Evolutionary conservation across 2,888 invertebrate genomes (phyloP), one percentile per base, ranked within the genome.

Genomic region (Thysanoteuthis rhombus): DNA sequence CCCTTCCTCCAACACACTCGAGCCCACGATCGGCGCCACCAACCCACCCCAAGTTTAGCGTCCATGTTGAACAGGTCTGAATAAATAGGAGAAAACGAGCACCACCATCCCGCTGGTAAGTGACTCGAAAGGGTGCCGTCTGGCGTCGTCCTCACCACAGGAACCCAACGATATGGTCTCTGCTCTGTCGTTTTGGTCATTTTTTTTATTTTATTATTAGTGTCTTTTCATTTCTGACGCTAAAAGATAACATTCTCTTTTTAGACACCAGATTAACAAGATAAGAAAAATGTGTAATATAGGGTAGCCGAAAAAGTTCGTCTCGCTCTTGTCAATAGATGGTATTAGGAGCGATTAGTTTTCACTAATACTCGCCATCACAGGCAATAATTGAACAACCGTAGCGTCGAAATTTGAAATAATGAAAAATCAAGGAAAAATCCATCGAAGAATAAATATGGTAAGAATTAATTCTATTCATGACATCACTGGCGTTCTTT

Each of bases 51-150:
- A 8, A 10, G 36, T 12, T 75, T 75, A 36, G 75, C n/a, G 75
- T 75, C 75, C 75, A 75, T 75, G n/a, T 75, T n/a, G 75, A 75
- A 75, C n/a, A 75, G 75, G n/a, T 75, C 25, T 75, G 75, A 75
- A 75, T n/a, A 75, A 75, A 75, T 75, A n/a, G 12, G n/a, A 75
- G 75, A 75, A 75, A 75, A n/a, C 12, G 16, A 36, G 75, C 75
- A 75, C 75, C 75, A 75, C 75, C n/a, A 75, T 75, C 75, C 75
- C n/a, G 75, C 75, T 75, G 75, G 75, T 75, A 75, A 75, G n/a
- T 36, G 75, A 75, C 75, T 75, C 16, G 75, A n/a, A 75, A 75
- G n/a, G 75, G n/a, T 75, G 75, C 75, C 36, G 75, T 75, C 75
- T 75, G 75, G 75, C 75, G 75, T 75, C 75, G 36, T 16, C 75